Percentiles rank a stretch among this genome's conserved stretches.
These are phyloP conservation scores for Nyctereutes procyonoides DNA, from an alignment of 2,113 vertebrate genomes.

Conservation along the genomic window DNA sequence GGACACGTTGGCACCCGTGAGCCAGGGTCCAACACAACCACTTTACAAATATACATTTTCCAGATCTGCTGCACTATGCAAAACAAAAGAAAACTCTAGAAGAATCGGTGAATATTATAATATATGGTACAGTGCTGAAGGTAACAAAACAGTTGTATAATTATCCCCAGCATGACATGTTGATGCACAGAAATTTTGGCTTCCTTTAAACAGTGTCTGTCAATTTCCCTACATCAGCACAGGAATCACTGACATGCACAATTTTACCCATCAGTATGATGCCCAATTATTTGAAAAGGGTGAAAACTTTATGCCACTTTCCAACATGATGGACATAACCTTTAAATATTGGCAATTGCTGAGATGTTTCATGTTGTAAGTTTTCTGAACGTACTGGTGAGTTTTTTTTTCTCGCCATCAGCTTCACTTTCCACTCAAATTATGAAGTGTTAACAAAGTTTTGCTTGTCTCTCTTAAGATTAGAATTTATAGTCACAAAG, in stretches of 20 bases:
- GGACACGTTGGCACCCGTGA: no score
- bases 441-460: conserved; percentile 75
- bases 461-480: conserved; percentile 54
- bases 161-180: conserved; percentile 82
- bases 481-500: conserved; percentile 49
- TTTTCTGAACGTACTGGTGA: conserved; percentile 80
- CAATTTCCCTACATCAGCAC: conserved; percentile 78
- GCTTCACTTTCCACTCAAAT: conserved; percentile 67
- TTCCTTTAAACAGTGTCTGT: conserved; percentile 83
- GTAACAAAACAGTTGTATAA: conserved; percentile 82
- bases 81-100: conserved; percentile 67
- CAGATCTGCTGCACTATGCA: conserved; percentile 66
- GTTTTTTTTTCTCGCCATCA: conserved; percentile 75
- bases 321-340: conserved; percentile 85
- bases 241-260: conserved; percentile 80
- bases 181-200: conserved; percentile 84
- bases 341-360: conserved; percentile 87
- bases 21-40: no score
- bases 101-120: conserved; percentile 70
- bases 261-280: conserved; percentile 86
- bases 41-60: conserved; percentile 72
- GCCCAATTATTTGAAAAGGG: conserved; percentile 88
- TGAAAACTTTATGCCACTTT: conserved; percentile 86
- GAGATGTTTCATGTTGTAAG: conserved; percentile 77
- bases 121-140: conserved; percentile 51